Base-by-base conservation (phyloP, 2,888 invertebrate genomes). In the Muschampia plurimacula region DNA sequence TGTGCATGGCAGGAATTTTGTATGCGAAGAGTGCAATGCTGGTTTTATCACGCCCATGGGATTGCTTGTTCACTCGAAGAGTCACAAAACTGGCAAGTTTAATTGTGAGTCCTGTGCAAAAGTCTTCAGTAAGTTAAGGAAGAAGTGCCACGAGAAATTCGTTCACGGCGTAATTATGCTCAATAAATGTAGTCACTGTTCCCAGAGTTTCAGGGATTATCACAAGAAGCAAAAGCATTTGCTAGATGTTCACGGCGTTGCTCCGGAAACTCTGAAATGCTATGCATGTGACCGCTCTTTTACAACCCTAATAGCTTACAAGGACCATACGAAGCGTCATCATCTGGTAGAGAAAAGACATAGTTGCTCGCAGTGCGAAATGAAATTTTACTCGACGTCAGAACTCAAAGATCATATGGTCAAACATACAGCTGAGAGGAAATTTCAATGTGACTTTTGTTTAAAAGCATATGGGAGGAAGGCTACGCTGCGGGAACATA, bases 41-140 rank as follows among this genome's bases (percentile, higher is more conserved):
- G 89, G 90, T 0, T 91, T 89, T 49, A 85, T 90, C 0, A 87
- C 84, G 41, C 82, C 83, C 28, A 84, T 82, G 28, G 85, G 85
- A n/a, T 76, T 89, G 2, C 74, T 82, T 0, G 80, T 84, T 7
- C 91, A 91, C 73, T 80, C 81, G 0, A 83, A 85, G 59, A 84
- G 82, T 0, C 89, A 90, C 69, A 84, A 87, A 67, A 79, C 80
- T 0, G 89, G 89, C 0, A 81, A 82, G 0, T 90, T 88, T 74
- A 83, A 85, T 67, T 91, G 91, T 67, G 81, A 83, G 22, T 75
- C 81, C 7, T 95, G 95, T 74, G 82, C 89, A 0, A 95, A 94
- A 79, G 87, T 90, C 0, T 95, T 94, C 69, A 89, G 90, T 15
- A 93, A 92, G 0, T 82, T 87, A 92, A 93, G 72, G 84, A n/a